Base-by-base conservation (phyloP, 1,140 invertebrate species). In the Tetranychus cinnabarinus region DNA sequence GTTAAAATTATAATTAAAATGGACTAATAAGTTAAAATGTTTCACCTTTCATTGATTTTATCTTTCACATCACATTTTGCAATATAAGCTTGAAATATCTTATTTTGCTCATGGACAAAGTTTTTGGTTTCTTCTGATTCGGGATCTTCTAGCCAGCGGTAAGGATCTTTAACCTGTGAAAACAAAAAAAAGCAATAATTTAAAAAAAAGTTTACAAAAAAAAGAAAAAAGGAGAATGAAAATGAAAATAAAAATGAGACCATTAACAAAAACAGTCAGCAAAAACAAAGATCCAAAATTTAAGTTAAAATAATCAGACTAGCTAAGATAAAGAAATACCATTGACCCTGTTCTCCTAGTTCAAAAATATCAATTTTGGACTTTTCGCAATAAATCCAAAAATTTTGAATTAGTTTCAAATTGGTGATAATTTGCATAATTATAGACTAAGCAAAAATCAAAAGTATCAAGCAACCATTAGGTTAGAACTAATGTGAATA, bases 91-190 rank as follows among this genome's bases (percentile, higher is more conserved):
- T 78, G 74, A 12, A 89, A 89, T 23, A 98, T 77, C 34, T 80
- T 79, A 79, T 97, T 97, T 73, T 97, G 86, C 12, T 80, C 81
- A 61, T 91, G 82, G 42, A 97, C 86, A 78, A 90, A 98, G 50
- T 79, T 75, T 73, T 89, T 85, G 1, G 91, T 96, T 74, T 97
- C 89, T 64, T 83, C 78, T 0, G 83, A 78, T 70, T 97, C 88
- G 1, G 92, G 90, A 75, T 97, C 85, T 75, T 98, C 95, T 34
- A 98, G 72, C 90, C 90, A 97, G 55, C 91, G 81, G 72, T 97
- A 98, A 0, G 90, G 87, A 76, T 98, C 93, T 64, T 72, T 62
- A 62, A 97, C 77, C 88, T 93, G 61, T 61, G 66, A 23, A 34
- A 59, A 39, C 62, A 61, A 7, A 48, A 46, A 48, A 12, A 5